Conservation (phyloP, 2,888 invertebrate genomes). For the Apomyelois bistriatella region DNA sequence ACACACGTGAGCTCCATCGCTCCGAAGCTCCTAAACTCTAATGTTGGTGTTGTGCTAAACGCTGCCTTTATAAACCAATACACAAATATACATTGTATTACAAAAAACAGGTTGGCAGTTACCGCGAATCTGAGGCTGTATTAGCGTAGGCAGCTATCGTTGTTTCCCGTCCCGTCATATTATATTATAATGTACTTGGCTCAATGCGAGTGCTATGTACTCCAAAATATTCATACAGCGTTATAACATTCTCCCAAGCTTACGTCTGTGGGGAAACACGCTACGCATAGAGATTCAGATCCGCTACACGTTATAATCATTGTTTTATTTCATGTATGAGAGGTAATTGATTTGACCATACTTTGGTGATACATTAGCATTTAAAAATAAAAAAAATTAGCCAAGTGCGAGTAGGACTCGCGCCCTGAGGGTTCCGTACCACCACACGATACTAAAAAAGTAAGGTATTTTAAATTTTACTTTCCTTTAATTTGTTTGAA, state of each 20-base stretch:
- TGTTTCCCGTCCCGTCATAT: conserved; percentile 41
- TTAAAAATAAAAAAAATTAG: no score
- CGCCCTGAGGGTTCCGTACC: no score
- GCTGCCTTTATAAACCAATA: conserved; percentile 73
- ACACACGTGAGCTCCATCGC: conserved; percentile 67
- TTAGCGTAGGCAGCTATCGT: conserved; percentile 51
- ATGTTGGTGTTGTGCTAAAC: conserved; percentile 53
- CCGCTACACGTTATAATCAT: conserved; percentile 8
- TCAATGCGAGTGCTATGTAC: not conserved
- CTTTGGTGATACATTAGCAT: not conserved
- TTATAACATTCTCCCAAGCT: conserved; percentile 13
- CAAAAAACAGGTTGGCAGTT: conserved; percentile 70
- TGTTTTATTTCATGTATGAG: not conserved
- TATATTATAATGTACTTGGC: not conserved
- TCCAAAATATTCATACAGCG: conserved; percentile 8
- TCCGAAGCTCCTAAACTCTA: conserved; percentile 62
- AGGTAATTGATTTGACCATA: not conserved
- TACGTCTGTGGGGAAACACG: conserved; percentile 16
- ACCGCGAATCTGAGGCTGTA: conserved; percentile 62
- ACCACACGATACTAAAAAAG: no score
- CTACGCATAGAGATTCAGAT: conserved; percentile 5
- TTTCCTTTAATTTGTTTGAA: no score
- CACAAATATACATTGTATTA: conserved; percentile 64
- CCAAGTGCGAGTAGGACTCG: no score
- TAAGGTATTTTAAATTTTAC: no score